Conservation (phyloP, 2,797 vertebrate species). For the Chloroceryle inda region DNA sequence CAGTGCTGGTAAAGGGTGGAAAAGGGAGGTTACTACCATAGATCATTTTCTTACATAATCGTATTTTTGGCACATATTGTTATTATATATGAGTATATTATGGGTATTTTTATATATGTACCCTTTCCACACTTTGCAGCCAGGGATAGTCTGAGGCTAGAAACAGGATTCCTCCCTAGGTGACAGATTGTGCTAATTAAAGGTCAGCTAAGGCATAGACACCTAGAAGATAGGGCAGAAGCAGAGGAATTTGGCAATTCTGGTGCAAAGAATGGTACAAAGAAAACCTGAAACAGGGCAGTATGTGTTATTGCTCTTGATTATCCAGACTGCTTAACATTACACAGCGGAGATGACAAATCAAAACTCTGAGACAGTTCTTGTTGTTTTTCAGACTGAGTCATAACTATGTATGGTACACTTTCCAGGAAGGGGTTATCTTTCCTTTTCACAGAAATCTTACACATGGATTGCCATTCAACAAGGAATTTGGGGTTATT, state of each 20-base stretch:
- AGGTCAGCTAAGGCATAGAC: not conserved
- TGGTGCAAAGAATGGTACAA: not conserved
- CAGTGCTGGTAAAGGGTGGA: not conserved
- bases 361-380: not conserved
- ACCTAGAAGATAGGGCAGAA: not conserved
- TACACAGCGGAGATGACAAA: not conserved
- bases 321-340: not conserved
- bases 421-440: conserved; percentile 49
- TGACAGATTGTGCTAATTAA: not conserved
- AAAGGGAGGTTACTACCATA: not conserved
- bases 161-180: not conserved
- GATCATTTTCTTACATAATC: not conserved
- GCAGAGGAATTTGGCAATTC: not conserved
- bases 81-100: not conserved
- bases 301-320: not conserved
- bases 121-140: not conserved
- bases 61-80: not conserved
- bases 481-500: conserved; percentile 4
- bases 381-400: conserved; percentile 24
- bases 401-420: not conserved
- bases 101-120: not conserved
- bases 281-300: not conserved
- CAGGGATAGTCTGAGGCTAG: not conserved
- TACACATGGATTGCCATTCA: not conserved
- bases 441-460: not conserved